phyloP scores from a whole-genome alignment of 2,113 vertebrate species.

The Phyllostomus hastatus region DNA sequence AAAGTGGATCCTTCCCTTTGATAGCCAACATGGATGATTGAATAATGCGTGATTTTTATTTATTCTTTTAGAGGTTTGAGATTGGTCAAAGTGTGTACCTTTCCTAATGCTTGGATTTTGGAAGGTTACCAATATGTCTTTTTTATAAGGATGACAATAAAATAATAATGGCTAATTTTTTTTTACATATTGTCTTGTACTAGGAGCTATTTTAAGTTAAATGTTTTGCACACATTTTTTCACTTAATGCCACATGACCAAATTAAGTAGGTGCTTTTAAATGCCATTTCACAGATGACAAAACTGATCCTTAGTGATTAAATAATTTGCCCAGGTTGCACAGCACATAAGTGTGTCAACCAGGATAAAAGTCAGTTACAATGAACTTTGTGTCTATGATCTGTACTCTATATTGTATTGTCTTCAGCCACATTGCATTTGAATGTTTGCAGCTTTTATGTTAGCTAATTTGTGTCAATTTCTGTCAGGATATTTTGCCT shows the following conservation, averaged over 20 bases:
- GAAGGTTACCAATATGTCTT: neutral
- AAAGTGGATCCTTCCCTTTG: neutral
- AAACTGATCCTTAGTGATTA: neutral
- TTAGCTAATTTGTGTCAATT: neutral
- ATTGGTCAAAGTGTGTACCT: neutral
- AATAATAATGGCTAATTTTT: neutral
- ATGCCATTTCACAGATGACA: neutral
- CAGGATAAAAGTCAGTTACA: neutral
- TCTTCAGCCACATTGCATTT: neutral
- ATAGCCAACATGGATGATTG: neutral
- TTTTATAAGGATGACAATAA: neutral
- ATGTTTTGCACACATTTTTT: neutral
- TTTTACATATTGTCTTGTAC: neutral
- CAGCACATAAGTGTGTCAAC: neutral
- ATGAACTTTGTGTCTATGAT: neutral
- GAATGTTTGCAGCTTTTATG: neutral
- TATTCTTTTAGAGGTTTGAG: neutral
- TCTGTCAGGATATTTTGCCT: neutral
- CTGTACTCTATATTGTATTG: neutral
- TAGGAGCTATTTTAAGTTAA: constrained; percentile 1
- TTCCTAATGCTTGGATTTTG: constrained; percentile 14
- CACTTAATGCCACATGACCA: neutral
- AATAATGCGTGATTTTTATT: neutral
- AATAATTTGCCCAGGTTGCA: neutral
- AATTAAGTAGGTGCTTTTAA: neutral